A percentile compares a stretch with the other conserved stretches of the same genome.
Evolutionary conservation across 2,888 invertebrate species (phyloP).

Genomic region (Melanostoma scalare): DNA sequence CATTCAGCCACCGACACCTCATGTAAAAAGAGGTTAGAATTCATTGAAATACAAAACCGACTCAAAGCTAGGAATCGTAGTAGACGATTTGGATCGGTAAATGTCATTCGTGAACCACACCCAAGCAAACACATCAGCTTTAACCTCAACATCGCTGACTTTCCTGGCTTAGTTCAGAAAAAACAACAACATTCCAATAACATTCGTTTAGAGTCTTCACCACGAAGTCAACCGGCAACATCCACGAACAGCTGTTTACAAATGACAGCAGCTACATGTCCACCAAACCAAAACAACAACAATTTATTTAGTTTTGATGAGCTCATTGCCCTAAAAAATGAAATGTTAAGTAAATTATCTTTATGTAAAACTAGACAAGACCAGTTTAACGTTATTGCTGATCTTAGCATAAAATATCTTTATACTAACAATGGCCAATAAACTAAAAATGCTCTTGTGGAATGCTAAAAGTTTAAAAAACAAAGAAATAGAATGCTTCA

Average conservation of each 20-base stretch:
- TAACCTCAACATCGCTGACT: not conserved
- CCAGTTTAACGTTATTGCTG: not conserved
- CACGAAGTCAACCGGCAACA: not conserved
- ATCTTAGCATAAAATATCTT: constrained; percentile 2
- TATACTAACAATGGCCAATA: not conserved
- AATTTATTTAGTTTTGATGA: constrained; percentile 3
- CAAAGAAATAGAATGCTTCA: too few species aligned
- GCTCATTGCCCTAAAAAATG: not conserved
- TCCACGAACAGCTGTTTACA: not conserved
- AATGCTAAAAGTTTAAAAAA: too few species aligned
- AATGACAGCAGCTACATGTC: not conserved
- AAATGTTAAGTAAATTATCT: constrained; percentile 8
- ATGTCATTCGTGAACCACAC: not conserved
- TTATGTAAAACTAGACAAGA: not conserved
- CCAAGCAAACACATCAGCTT: constrained; percentile 1
- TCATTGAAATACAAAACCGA: constrained; percentile 13
- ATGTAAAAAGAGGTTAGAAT: constrained; percentile 15
- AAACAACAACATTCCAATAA: not conserved
- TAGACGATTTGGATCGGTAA: not conserved
- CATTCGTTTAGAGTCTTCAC: not conserved
- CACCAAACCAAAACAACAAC: not conserved
- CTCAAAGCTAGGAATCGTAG: not conserved
- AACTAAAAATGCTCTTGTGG: too few species aligned
- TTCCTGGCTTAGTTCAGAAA: not conserved
- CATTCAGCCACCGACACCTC: too few species aligned